Base-by-base conservation (phyloP, 1,140 invertebrate genomes). In the Sitophilus oryzae region DNA sequence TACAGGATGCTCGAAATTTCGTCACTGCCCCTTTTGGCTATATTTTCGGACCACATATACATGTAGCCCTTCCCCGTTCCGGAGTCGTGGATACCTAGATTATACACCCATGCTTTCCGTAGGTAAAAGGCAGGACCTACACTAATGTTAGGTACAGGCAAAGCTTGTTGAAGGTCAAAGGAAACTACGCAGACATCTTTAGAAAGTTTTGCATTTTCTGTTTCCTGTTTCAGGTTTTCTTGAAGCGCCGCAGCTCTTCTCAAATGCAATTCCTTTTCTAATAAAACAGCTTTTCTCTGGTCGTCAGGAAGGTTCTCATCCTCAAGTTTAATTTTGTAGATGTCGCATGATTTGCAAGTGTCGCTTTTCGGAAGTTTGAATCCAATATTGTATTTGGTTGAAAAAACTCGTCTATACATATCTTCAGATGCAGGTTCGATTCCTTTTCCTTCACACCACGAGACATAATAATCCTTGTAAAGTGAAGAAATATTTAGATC, bases 41-140 rank as follows among this genome's bases (percentile, higher is more conserved):
- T 19, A 34, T 30, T 35, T 30, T 46, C 44, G 9, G 44, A 5
- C 44, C 44, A 46, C 44, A 46, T 46, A 15, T 43, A 9, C 43
- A 25, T 45, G 14, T 14, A 14, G 30, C 22, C 21, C 15, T 45
- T 45, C 2, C 9, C 14, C 18, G 41, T 19, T 43, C 8, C 23
- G 14, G 21, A 23, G 22, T 45, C 43, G 15, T 45, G 23, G n/a
- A 45, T 45, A 6, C 43, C 43, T 15, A 45, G 16, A 25, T 45
- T 45, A 30, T 45, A 45, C 18, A 25, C 14, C 43, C 43, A 45
- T 14, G 23, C 23, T 15, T 45, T 45, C 18, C 43, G 3, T 16
- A 45, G 21, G 6, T 25, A 45, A 19, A 45, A 45, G 3, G 43
- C 43, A 3, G n/a, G 10, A 16, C 43, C 22, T 2, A 45, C 21